Percentiles rank a stretch among this genome's conserved stretches.
Evolutionary conservation across 2,888 invertebrate genomes (phyloP).

Genomic region (Athalia rosae): DNA sequence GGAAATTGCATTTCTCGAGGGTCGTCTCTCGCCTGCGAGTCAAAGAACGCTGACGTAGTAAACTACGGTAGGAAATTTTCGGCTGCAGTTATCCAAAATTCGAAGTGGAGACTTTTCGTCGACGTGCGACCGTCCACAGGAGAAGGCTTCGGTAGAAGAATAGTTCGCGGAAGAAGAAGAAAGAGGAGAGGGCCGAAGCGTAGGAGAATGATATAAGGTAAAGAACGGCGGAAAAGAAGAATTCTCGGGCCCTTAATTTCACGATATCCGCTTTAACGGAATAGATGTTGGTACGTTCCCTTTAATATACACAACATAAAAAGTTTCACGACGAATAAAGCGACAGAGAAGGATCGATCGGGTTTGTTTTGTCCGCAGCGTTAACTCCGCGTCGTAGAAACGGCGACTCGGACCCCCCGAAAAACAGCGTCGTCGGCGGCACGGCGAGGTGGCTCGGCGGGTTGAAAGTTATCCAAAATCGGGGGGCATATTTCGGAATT

Average conservation of each 20-base stretch:
- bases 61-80: too few relatives aligned
- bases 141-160: background rate
- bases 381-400: slow-evolving; percentile 12
- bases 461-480: background rate
- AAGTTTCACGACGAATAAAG: slow-evolving; percentile 71
- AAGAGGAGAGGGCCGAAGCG: background rate
- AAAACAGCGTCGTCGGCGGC: background rate
- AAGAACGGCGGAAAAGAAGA: background rate
- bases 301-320: slow-evolving; percentile 71
- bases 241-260: slow-evolving; percentile 62
- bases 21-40: too few relatives aligned
- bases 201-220: background rate
- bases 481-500: background rate
- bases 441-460: background rate
- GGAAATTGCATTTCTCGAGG: too few relatives aligned
- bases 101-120: too few relatives aligned
- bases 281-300: slow-evolving; percentile 67
- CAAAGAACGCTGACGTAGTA: too few relatives aligned
- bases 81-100: too few relatives aligned
- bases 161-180: background rate
- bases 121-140: background rate
- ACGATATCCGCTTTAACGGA: slow-evolving; percentile 67
- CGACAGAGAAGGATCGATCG: slow-evolving; percentile 58
- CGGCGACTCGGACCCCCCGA: slow-evolving; percentile 4
- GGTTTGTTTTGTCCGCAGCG: slow-evolving; percentile 40